Base-by-base conservation (phyloP, 2,888 invertebrate species). In the Xylophagus ater region DNA sequence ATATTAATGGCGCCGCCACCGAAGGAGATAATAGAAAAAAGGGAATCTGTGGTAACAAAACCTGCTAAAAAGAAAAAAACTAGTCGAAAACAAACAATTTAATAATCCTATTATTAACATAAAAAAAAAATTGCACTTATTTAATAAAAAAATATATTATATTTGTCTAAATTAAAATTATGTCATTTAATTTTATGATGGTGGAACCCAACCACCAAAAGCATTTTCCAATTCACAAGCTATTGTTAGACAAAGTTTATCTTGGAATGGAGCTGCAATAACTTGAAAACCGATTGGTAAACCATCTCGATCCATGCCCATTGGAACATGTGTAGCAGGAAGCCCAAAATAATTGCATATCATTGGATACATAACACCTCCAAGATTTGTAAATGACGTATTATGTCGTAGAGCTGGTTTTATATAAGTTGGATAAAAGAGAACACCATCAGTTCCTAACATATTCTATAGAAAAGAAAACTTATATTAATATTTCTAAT, bases 161-260 rank as follows among this genome's bases (percentile, higher is more conserved):
- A 21, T 7, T 21, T 21, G n/a, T n/a, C n/a, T n/a, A 23, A 23
- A 10, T 23, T 23, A 23, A 23, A 23, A 10, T 23, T 23, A 10
- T 10, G 23, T 23, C 2, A 4, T 13, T 30, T 5, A 30, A 14
- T 35, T 40, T 18, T 51, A 20, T 33, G 51, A 34, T 9, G 79
- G 76, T 8, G 75, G 71, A 23, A 67, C 58, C 90, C 90, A 90
- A 1, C 90, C 92, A 2, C 87, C 87, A 59, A 88, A 87, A 8
- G 70, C 75, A 25, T 66, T 66, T 55, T 89, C 87, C 28, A 93
- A 58, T 52, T 84, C 80, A 46, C 68, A 67, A 2, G 92, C 92
- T 4, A 89, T 78, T 1, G 83, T 81, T 15, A 93, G 59, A 44
- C 86, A 84, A 7, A 89, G 60, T 40, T 80, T 70, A 60, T 93